These are phyloP conservation scores for Drosophila lacertosa DNA, from an alignment of 1,140 invertebrate genomes.

Conservation along the genomic window DNA sequence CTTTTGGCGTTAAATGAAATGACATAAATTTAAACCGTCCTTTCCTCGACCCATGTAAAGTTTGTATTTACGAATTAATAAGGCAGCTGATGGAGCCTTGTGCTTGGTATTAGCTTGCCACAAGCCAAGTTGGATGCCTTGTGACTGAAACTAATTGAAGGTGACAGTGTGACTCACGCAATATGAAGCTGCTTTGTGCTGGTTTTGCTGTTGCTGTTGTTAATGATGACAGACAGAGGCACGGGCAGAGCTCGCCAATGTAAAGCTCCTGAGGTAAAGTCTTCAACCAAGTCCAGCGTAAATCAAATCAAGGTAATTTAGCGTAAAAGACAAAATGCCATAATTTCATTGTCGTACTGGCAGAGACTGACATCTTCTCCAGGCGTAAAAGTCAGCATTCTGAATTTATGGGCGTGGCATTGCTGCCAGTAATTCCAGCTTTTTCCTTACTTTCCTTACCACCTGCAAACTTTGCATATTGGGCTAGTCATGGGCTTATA, in stretches of 20 bases:
- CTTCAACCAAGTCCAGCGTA: slow-evolving; percentile 49
- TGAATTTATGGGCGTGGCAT: slow-evolving; percentile 12
- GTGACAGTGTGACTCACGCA: slow-evolving; percentile 50
- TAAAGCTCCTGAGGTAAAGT: slow-evolving; percentile 4
- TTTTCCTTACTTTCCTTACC: background rate
- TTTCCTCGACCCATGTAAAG: slow-evolving; percentile 48
- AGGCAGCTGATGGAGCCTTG: slow-evolving; percentile 59
- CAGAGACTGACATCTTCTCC: background rate
- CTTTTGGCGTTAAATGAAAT: slow-evolving; percentile 38
- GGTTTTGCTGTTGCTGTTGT: slow-evolving; percentile 1
- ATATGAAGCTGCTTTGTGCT: slow-evolving; percentile 25
- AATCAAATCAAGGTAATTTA: slow-evolving; percentile 83
- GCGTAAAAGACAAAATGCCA: slow-evolving; percentile 79
- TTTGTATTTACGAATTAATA: slow-evolving; percentile 78
- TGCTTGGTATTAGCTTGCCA: slow-evolving; percentile 51
- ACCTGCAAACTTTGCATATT: slow-evolving; percentile 66
- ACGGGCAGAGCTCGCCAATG: slow-evolving; percentile 13
- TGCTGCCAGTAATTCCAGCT: slow-evolving; percentile 25
- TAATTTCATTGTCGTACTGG: slow-evolving; percentile 64
- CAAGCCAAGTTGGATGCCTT: slow-evolving; percentile 17
- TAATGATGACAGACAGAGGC: slow-evolving; percentile 26
- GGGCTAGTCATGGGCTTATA: slow-evolving; percentile 51
- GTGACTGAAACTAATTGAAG: slow-evolving; percentile 69
- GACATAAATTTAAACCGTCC: slow-evolving; percentile 58
- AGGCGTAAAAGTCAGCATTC: background rate